Percentiles rank a stretch among this genome's conserved stretches.
These are phyloP conservation scores for Sialia sialis DNA, from an alignment of 2,113 vertebrate species.

Conservation along the genomic window DNA sequence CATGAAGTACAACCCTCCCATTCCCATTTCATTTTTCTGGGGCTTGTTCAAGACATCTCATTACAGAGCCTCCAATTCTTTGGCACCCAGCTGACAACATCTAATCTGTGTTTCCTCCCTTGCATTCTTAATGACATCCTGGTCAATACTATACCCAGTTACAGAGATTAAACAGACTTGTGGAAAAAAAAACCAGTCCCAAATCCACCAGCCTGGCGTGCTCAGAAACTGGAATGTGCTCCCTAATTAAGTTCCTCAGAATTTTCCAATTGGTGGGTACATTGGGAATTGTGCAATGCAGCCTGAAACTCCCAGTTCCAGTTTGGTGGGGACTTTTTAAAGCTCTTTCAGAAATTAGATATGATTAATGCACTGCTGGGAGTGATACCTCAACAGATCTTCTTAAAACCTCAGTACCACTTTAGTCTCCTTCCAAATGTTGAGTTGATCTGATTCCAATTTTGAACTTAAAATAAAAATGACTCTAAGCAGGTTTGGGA, in stretches of 20 bases:
- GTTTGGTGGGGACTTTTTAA: background rate
- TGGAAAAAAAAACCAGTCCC: background rate
- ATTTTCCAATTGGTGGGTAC: background rate
- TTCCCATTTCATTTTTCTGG: background rate
- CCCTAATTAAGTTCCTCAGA: background rate
- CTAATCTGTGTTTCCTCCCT: background rate
- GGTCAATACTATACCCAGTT: slow-evolving; percentile 6
- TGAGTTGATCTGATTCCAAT: slow-evolving; percentile 19
- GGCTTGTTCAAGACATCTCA: background rate
- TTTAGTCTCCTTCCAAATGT: slow-evolving; percentile 36
- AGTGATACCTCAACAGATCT: background rate
- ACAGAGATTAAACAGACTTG: background rate
- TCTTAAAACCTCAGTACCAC: background rate
- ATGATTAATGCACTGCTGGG: background rate
- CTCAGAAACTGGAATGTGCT: background rate
- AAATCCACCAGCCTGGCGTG: background rate
- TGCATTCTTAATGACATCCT: slow-evolving; percentile 20
- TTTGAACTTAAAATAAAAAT: background rate
- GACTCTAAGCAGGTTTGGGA: background rate
- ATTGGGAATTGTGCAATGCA: background rate
- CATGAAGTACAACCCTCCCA: background rate
- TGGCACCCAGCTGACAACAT: slow-evolving; percentile 29
- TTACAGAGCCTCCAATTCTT: background rate
- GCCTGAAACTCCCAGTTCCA: background rate
- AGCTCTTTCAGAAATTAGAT: background rate